Evolutionary conservation across 1,140 invertebrate species (phyloP), one percentile per base, ranked within the genome.

Genomic region (Drepana arcuata): DNA sequence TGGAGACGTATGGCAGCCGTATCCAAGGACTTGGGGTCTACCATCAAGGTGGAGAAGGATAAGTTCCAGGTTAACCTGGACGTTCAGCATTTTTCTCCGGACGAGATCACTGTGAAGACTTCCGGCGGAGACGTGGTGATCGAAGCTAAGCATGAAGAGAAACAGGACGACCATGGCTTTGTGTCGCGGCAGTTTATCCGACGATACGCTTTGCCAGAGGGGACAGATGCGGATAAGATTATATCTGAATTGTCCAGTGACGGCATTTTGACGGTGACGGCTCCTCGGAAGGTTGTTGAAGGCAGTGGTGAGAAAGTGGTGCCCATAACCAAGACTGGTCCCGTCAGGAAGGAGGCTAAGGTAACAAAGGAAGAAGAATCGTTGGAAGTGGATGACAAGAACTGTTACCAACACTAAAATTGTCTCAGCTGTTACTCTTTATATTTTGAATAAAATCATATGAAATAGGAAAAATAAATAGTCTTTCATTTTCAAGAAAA

Each of bases 51-150:
- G 87, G 74, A 78, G 10, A 72, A 78, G 16, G 55, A 74, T 18
- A 57, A 61, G 32, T 77, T 77, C 40, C 64, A 66, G n/a, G 52
- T 77, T 1, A 74, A 70, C 27, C 44, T 78, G 21, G 70, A 77
- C 25, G 72, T 77, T 2, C 70, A 71, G 31, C 67, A 77, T 28
- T 77, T 77, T 28, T 83, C 87, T 15, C 92, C 93, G 0, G 88
- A 92, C 43, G 92, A 95, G 67, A 87, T 95, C 32, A 87, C 82
- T 1, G 91, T 94, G 1, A 94, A 92, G 63, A 89, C 90, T 0
- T 80, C 89, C 1, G 89, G 91, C 42, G 87, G 89, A 33, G 85
- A 83, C 21, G 79, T 93, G 0, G 83, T 91, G 4, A 81, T 93
- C 6, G 85, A 89, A 62, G 91, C 87, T 0, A 91, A 90, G 59